Evolutionary conservation across 1,140 invertebrate species (phyloP).

Genomic region (Lucilia sericata): DNA sequence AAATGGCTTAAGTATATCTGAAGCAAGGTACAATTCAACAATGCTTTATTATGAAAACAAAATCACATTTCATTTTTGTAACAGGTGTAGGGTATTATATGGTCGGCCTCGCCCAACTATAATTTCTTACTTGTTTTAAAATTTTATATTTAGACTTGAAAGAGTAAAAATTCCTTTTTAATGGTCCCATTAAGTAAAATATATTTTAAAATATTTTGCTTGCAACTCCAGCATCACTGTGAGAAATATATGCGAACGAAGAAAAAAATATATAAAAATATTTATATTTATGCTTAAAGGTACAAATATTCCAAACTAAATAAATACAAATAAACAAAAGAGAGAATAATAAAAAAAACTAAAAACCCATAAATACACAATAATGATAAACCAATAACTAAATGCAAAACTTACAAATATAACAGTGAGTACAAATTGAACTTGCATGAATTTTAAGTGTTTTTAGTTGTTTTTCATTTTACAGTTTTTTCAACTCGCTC

Average conservation of each 20-base stretch:
- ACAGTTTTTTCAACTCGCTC: no score
- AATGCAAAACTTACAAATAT: background rate
- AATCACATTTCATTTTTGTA: no score
- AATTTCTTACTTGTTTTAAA: no score
- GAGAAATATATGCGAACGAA: background rate
- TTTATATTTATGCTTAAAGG: background rate
- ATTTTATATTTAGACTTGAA: background rate
- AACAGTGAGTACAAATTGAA: conserved; percentile 1
- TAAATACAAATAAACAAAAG: background rate
- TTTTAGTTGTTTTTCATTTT: conserved; percentile 1
- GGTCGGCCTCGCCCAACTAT: no score
- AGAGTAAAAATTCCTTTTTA: background rate
- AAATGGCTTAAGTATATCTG: no score
- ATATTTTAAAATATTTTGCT: background rate
- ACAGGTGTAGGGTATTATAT: no score
- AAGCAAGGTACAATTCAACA: no score
- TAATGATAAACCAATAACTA: background rate
- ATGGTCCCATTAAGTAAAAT: background rate
- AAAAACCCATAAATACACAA: background rate
- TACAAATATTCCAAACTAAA: background rate
- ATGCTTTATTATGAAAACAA: no score
- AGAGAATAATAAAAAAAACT: background rate
- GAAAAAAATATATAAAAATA: background rate
- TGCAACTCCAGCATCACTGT: background rate
- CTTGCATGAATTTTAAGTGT: conserved; percentile 29